phyloP scores from a whole-genome alignment of 2,888 invertebrate genomes.

The Diaperis boleti region DNA sequence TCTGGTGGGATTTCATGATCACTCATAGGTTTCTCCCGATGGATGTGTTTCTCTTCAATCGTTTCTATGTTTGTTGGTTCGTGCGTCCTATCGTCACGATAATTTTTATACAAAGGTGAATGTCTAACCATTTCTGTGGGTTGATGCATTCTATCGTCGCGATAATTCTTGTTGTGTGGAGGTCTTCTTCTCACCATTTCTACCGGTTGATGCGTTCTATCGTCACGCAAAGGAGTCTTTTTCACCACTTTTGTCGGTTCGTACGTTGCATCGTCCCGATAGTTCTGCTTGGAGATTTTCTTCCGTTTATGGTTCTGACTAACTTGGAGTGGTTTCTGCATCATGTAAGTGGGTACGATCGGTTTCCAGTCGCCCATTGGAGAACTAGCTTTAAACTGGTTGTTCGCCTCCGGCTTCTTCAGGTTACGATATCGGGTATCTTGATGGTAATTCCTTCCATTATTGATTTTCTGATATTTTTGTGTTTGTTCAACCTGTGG shows the following conservation, averaged over 20 bases:
- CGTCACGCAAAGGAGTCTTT: too few species aligned
- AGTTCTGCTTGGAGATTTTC: neutral
- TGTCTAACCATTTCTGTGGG: too few species aligned
- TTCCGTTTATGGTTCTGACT: neutral
- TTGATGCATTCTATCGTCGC: too few species aligned
- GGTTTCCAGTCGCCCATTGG: constrained; percentile 17
- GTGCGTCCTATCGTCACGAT: neutral
- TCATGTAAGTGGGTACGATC: constrained; percentile 6
- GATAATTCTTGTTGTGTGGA: too few species aligned
- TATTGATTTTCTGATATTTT: constrained; percentile 19
- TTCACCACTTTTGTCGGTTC: too few species aligned
- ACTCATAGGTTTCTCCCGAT: constrained; percentile 47
- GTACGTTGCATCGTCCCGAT: neutral
- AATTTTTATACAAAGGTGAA: too few species aligned
- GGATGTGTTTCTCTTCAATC: constrained; percentile 41
- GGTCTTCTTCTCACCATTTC: too few species aligned
- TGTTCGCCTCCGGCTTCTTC: constrained; percentile 2
- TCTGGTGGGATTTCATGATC: constrained; percentile 55
- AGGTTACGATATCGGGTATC: constrained; percentile 24
- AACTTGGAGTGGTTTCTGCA: neutral
- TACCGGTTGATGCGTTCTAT: too few species aligned
- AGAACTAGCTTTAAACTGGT: constrained; percentile 26
- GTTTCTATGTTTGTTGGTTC: constrained; percentile 40
- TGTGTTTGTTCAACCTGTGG: constrained; percentile 24
- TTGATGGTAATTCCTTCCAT: constrained; percentile 8